A percentile compares a stretch with the other conserved stretches of the same genome.
Conservation (phyloP, 2,113 vertebrate genomes). For the Neotoma lepida region DNA sequence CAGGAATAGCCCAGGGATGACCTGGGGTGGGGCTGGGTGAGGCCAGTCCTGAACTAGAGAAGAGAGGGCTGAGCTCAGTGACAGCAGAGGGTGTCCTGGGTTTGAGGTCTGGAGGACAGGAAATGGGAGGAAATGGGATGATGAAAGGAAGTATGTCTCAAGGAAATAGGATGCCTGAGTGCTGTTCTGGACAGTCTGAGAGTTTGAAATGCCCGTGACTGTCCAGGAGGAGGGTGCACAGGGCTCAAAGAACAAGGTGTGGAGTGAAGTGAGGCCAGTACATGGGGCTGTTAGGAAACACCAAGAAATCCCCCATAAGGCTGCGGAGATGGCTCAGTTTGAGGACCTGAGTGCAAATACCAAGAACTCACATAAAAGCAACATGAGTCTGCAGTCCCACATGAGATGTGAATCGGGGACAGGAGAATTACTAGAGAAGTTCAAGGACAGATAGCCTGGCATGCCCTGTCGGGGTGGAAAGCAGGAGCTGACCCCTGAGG, state of each 20-base stretch:
- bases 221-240: not conserved
- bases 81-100: not conserved
- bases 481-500: not conserved
- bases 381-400: not conserved
- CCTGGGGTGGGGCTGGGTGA: too few species aligned
- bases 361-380: not conserved
- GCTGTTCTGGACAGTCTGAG: not conserved
- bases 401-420: not conserved
- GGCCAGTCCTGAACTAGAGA: not conserved
- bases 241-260: not conserved
- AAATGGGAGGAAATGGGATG: not conserved
- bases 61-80: not conserved
- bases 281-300: rapidly evolving
- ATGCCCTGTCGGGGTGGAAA: not conserved
- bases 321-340: not conserved
- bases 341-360: not conserved
- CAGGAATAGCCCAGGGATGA: not conserved
- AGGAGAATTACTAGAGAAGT: not conserved
- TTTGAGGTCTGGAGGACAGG: not conserved
- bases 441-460: not conserved
- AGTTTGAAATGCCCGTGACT: not conserved
- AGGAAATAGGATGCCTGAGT: not conserved
- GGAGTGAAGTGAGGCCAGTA: not conserved
- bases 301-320: not conserved
- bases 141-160: not conserved